Evolutionary conservation across 2,797 vertebrate genomes (phyloP).

Genomic region (Eleutherodactylus coqui): DNA sequence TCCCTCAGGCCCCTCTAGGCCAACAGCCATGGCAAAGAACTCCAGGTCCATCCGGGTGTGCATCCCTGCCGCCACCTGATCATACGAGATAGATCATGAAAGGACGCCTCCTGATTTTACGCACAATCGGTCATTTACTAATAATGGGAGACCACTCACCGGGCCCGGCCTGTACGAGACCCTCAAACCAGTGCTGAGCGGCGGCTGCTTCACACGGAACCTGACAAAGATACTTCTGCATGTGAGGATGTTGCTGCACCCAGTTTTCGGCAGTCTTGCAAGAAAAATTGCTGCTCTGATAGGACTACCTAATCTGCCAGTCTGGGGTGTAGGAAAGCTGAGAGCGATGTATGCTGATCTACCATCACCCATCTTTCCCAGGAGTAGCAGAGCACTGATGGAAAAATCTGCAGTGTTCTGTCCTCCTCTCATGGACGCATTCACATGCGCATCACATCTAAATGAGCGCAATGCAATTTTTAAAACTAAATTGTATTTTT

Average conservation of each 20-base stretch:
- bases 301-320: too few species aligned
- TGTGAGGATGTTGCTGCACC: not conserved
- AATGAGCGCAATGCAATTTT: too few species aligned
- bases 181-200: constrained; percentile 79
- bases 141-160: constrained; percentile 75
- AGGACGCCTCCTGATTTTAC: not conserved
- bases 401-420: too few species aligned
- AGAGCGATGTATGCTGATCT: too few species aligned
- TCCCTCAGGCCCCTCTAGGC: constrained; percentile 65
- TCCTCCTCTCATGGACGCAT: too few species aligned
- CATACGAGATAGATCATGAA: too few species aligned
- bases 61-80: constrained; percentile 87
- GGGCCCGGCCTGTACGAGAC: constrained; percentile 84
- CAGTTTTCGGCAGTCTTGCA: not conserved
- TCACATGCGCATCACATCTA: too few species aligned
- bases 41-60: constrained; percentile 81
- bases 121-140: not conserved
- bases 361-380: too few species aligned
- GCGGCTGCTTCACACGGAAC: constrained; percentile 87
- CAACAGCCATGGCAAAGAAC: constrained; percentile 77
- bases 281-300: too few species aligned
- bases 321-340: too few species aligned
- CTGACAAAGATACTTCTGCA: constrained; percentile 69
- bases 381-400: too few species aligned
- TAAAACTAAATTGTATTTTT: too few species aligned